These are phyloP conservation scores for Megastigmus dorsalis DNA, from an alignment of 2,888 invertebrate species.

Conservation along the genomic window DNA sequence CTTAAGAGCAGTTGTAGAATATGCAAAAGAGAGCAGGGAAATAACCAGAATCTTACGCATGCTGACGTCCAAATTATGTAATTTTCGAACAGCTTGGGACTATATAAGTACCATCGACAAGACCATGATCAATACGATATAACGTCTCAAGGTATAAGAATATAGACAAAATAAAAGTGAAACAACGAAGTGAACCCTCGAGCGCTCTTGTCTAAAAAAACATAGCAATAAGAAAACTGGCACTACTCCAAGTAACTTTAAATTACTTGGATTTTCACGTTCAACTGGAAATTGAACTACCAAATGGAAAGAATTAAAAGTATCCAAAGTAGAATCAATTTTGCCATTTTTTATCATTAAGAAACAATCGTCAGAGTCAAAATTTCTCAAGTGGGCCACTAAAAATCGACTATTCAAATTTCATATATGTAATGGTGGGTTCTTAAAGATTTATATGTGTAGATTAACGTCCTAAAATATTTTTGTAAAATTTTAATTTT, in stretches of 20 bases:
- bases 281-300: too few species aligned
- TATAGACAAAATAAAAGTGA: slow-evolving; percentile 42
- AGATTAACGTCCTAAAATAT: too few species aligned
- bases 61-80: slow-evolving; percentile 58
- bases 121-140: slow-evolving; percentile 38
- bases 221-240: slow-evolving; percentile 37
- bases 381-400: too few species aligned
- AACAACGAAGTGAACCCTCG: slow-evolving; percentile 7
- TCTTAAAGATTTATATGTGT: too few species aligned
- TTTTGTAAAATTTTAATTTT: too few species aligned
- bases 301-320: too few species aligned
- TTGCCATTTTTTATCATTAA: too few species aligned
- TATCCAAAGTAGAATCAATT: too few species aligned
- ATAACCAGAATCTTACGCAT: slow-evolving; percentile 56
- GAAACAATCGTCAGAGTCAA: too few species aligned
- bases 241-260: slow-evolving; percentile 61
- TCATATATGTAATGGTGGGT: too few species aligned
- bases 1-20: slow-evolving; percentile 56
- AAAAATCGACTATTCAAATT: too few species aligned
- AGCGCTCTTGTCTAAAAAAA: slow-evolving; percentile 51
- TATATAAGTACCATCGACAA: slow-evolving; percentile 49
- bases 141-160: slow-evolving; percentile 51
- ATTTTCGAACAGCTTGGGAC: slow-evolving; percentile 59
- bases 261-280: too few species aligned
- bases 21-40: slow-evolving; percentile 57